Evolutionary conservation across 2,888 invertebrate species (phyloP), one percentile per base, ranked within the genome.

Genomic region (Hemaris fuciformis): DNA sequence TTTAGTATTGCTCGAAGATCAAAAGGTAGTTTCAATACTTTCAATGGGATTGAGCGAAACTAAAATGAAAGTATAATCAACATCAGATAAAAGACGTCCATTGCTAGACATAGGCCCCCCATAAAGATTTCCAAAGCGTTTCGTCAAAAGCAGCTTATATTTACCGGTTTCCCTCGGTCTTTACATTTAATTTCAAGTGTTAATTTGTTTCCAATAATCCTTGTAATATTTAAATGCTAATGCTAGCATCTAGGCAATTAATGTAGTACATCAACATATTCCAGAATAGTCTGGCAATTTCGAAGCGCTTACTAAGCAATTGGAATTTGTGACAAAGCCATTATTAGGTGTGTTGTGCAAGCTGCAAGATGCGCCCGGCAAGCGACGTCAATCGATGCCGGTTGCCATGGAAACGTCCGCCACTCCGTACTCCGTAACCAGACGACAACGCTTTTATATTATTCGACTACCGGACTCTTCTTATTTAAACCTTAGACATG

Each of bases 281-380:
- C 8, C 3, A 3, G 18, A 18, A 3, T 31, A 31, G 31, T 3
- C 4, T 18, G 8, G 53, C 18, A 53, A 53, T 53, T 15, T 53
- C 31, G 18, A 10, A 31, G n/a, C 31, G 53, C 31, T 31, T 31
- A 31, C 18, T 15, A 18, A 53, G 18, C 53, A 53, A 53, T 53
- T 53, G 31, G 27, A 31, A 53, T 53, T 31, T 20, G 53, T 53
- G 41, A 57, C 38, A 57, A 48, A 48, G 60, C 25, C 27, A 23
- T 60, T 60, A 85, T 84, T 84, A 83, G 79, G 78, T 81, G 76
- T 84, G 79, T 84, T 81, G 81, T 85, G 86, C 84, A 84, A 79
- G 72, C 71, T 88, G 89, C 88, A 87, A 85, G 88, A 89, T 89
- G 89, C 88, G 85, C 83, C 77, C 69, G 78, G 72, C 53, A 48